phyloP scores from a whole-genome alignment of 1,140 invertebrate species.

The Watersipora subatra region DNA sequence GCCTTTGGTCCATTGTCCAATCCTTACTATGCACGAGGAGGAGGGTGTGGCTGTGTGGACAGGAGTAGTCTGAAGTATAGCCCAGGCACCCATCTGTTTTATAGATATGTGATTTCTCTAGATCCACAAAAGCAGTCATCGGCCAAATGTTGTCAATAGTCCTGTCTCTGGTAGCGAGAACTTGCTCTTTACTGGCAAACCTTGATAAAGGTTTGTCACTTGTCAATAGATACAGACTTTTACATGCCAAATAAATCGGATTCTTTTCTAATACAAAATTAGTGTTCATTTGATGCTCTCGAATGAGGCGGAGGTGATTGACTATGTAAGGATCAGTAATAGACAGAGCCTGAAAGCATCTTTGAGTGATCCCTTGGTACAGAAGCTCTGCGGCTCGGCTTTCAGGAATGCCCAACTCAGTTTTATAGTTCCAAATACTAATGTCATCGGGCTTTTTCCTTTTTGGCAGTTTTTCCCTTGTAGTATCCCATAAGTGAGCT shows the following conservation, averaged over 20 bases:
- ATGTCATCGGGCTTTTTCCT: not conserved
- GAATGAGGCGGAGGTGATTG: not conserved
- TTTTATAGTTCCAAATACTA: not conserved
- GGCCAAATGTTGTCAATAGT: constrained; percentile 55
- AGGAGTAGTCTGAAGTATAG: constrained; percentile 15
- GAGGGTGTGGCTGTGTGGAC: constrained; percentile 53
- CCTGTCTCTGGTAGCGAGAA: not conserved
- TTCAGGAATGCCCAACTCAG: not conserved
- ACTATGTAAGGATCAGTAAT: not conserved
- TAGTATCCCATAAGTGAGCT: not conserved
- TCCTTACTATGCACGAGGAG: constrained; percentile 52
- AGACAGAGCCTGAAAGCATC: not conserved
- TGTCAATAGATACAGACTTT: not conserved
- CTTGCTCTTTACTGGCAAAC: not conserved
- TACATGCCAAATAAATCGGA: not conserved
- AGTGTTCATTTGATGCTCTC: not conserved
- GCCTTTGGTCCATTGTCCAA: constrained; percentile 38
- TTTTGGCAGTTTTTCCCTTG: not conserved
- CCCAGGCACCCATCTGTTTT: not conserved
- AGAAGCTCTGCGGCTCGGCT: not conserved
- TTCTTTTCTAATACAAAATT: not conserved
- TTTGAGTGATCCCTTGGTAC: not conserved
- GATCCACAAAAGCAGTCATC: constrained; percentile 51
- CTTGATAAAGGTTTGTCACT: not conserved
- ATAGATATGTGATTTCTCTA: constrained; percentile 37